phyloP scores from a whole-genome alignment of 1,140 invertebrate species.

The Contarinia nasturtii region DNA sequence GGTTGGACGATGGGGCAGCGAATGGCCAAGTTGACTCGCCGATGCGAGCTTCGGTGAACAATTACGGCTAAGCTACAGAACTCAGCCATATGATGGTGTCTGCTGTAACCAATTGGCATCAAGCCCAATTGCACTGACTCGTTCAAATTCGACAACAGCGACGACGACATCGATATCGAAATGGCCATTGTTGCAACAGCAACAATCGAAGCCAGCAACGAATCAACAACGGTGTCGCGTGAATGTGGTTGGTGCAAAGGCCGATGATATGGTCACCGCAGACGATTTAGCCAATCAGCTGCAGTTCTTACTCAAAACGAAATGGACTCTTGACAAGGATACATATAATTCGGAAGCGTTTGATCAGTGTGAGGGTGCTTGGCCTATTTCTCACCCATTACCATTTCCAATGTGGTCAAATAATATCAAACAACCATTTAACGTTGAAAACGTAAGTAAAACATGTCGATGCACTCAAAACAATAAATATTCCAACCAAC shows the following conservation, averaged over 20 bases:
- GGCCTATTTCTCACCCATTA: slow-evolving; percentile 40
- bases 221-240: slow-evolving; percentile 2
- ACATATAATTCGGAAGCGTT: slow-evolving; percentile 22
- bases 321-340: slow-evolving; percentile 9
- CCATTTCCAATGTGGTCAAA: slow-evolving; percentile 45
- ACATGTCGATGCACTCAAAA: not conserved
- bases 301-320: too few relatives aligned
- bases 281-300: slow-evolving; percentile 4
- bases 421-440: slow-evolving; percentile 24
- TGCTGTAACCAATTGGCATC: slow-evolving; percentile 4
- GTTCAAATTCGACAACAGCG: not conserved
- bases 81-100: slow-evolving; percentile 12
- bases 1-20: slow-evolving; percentile 66
- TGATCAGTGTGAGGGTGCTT: slow-evolving; percentile 28
- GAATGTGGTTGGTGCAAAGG: not conserved
- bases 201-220: slow-evolving; percentile 6
- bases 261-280: slow-evolving; percentile 1
- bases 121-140: slow-evolving; percentile 3
- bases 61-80: slow-evolving; percentile 24
- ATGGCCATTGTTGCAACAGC: slow-evolving; percentile 1
- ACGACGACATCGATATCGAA: slow-evolving; percentile 1
- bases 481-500: not conserved
- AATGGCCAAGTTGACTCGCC: slow-evolving; percentile 87
- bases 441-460: slow-evolving; percentile 13
- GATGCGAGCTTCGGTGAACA: slow-evolving; percentile 29